Conservation (phyloP, 2,113 vertebrate genomes). For the Daboia siamensis region DNA sequence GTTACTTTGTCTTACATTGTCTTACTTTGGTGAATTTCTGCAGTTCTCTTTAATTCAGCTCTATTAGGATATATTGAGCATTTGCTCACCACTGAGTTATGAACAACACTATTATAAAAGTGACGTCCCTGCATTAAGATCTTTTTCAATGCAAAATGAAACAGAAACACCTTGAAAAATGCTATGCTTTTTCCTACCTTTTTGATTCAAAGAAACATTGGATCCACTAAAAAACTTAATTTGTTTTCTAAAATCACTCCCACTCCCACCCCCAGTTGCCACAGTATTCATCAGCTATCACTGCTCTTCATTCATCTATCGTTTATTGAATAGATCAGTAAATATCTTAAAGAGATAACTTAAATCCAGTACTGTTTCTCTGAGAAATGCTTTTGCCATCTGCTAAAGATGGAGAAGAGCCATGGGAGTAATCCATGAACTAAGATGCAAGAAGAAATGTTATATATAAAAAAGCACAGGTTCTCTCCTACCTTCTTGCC, state of each 20-base stretch:
- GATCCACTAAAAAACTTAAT: neutral
- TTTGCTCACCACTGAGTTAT: constrained; percentile 1
- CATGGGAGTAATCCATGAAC: neutral
- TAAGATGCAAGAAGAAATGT: neutral
- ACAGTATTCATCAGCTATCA: neutral
- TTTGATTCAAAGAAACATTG: neutral
- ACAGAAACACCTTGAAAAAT: neutral
- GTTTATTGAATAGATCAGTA: neutral
- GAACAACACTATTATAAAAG: neutral
- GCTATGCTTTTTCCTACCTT: neutral
- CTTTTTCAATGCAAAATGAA: neutral
- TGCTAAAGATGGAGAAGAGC: neutral
- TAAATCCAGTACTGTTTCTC: neutral
- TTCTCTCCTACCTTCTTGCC: constrained; percentile 86
- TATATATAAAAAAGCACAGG: neutral
- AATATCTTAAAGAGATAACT: neutral
- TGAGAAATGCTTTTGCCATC: neutral
- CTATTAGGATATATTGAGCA: neutral
- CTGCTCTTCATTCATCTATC: neutral
- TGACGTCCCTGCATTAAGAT: neutral
- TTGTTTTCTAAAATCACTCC: neutral
- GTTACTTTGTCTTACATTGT: neutral
- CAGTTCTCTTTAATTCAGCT: constrained; percentile 18
- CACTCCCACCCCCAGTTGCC: neutral
- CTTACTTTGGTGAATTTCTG: neutral